Evolutionary conservation across 2,888 invertebrate genomes (phyloP), one percentile per base, ranked within the genome.

Genomic region (Zygogramma bicolorata): DNA sequence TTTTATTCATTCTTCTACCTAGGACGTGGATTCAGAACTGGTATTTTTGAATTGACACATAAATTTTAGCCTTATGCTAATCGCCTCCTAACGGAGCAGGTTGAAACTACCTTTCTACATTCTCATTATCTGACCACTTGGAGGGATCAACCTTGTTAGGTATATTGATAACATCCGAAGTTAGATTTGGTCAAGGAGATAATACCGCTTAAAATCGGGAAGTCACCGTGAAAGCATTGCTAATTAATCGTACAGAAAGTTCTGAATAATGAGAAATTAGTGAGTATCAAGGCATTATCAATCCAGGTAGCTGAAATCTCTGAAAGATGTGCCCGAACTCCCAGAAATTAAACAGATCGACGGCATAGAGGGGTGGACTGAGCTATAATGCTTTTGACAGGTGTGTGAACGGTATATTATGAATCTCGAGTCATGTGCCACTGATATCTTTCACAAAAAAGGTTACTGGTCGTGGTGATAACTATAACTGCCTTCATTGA

Each of bases 41-140:
- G n/a, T n/a, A n/a, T 34, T 3, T 34, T 34, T 13, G 10, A 42
- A 15, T 2, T 15, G n/a, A 18, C 42, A 18, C 1, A 42, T 42
- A 42, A 15, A 42, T 42, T 18, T 1, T 7, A n/a, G 15, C n/a
- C 42, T 60, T 60, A 34, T n/a, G n/a, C 58, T 29, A 61, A 60
- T 63, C 63, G 34, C 18, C 13, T 58, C 29, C 34, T 15, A 49
- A 49, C 46, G 53, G 65, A 38, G 70, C 59, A 67, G 22, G 61
- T 31, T 40, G 46, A 61, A 73, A 68, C 74, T 74, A 75, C 73
- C 80, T 75, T 69, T 68, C 76, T 76, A 75, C 72, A 79, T 74
- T 66, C 63, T 10, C 6, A 22, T 61, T 22, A 62, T 46, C 63
- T 46, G 63, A 63, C 29, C 63, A 46, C 46, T 46, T 27, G 29